Evolutionary conservation across 2,888 invertebrate species (phyloP), one percentile per base, ranked within the genome.

Genomic region (Apotomis capreana): DNA sequence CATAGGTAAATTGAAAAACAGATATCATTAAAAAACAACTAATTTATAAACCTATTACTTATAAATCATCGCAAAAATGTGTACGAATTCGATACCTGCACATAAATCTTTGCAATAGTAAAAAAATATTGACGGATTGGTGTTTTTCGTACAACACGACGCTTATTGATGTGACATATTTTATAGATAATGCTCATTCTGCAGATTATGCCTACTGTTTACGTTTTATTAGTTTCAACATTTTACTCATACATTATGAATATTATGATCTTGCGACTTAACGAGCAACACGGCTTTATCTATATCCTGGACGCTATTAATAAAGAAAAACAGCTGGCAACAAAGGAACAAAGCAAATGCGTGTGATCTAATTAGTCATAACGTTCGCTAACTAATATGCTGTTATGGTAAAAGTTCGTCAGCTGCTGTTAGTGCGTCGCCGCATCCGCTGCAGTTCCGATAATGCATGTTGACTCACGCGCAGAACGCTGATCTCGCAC

Each of bases 381-480:
- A 80, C 77, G 26, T 79, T 81, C 86, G 83, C 84, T 88, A 79
- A 79, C 78, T 79, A 81, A 83, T 83, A 83, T 86, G 83, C 86
- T 68, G 72, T 85, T 89, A 90, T 87, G 86, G 89, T 79, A 84
- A 87, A 87, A 86, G 83, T 81, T 83, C 80, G 86, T 88, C 91
- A 91, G 90, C 89, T 89, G 87, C 83, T 89, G 86, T 85, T 9
- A 9, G 49, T 78, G 69, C 74, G 78, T 79, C 79, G 80, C 81
- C 78, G 85, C 91, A 89, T 92, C 92, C 92, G 91, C 79, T 86
- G 87, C 86, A 81, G 84, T 89, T 88, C 88, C 89, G 91, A 92
- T 92, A 92, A 89, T 79, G 83, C 52, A 82, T 92, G 79, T 92
- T 92, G 92, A 82, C 78, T 57, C 70, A 64, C 72, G 69, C 59